Evolutionary conservation across 2,113 vertebrate genomes (phyloP), one percentile per base, ranked within the genome.

Genomic region (pig (Sus scrofa)): DNA sequence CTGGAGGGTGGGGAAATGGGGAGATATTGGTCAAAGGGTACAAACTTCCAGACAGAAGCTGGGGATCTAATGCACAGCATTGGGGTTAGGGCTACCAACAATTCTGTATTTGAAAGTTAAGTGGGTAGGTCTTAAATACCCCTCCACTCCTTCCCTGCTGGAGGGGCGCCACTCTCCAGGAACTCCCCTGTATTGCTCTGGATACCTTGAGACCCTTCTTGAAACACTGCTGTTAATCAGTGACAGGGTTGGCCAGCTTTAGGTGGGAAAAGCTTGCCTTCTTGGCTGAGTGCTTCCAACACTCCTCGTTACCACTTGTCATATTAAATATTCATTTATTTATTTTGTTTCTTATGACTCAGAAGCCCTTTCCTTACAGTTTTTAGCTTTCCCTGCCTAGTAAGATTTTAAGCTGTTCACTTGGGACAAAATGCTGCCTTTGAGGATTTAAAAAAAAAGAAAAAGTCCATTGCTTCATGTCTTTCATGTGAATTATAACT

Each of bases 401-500:
- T 34, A 68, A 95, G 54, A 11, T 32, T 86, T 90, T 68, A 79
- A 60, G 22, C 22, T 84, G 37, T 56, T 39, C 1, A 6, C 19
- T 78, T 86, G 30, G 78, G 30, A 78, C 27, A 88, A 82, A 65
- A 22, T 67, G 27, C 20, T 91, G 27, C 58, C 56, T 37, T 81
- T 88, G 44, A 86, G 8, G 24, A 15, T 39, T 87, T 1, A n/a
- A 84, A 93, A 71, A 34, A n/a, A 84, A 93, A 71, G 32, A 54
- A 44, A 37, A 0, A 18, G 32, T 26, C 68, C 82, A 71, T 1
- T 44, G 39, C 27, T 93, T 88, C 24, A 14, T 88, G 50, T 86
- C 60, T 58, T 83, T 91, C 3, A 58, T 82, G 13, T 78, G n/a
- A 96, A 78, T 89, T 95, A 78, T 54, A 74, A 79, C 71, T 96